phyloP scores from a whole-genome alignment of 1,140 invertebrate genomes.

The Dendroctonus valens region DNA sequence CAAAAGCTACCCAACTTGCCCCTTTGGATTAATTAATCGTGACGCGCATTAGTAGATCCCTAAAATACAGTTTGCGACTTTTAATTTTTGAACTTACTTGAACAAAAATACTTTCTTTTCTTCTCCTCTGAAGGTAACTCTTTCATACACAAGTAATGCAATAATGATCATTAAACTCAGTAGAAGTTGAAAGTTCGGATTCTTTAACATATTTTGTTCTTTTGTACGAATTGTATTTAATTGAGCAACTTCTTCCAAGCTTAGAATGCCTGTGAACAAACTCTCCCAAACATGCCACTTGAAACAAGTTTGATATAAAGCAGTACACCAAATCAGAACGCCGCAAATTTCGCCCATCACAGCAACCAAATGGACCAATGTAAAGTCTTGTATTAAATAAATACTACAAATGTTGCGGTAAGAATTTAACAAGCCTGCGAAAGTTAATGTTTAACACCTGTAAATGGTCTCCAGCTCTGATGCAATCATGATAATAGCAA shows the following conservation, averaged over 20 bases:
- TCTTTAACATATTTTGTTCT: constrained; percentile 15
- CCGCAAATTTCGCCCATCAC: constrained; percentile 23
- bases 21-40: too few species aligned
- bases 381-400: constrained; percentile 4
- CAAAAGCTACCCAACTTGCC: too few species aligned
- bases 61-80: not conserved
- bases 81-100: constrained; percentile 1
- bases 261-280: constrained; percentile 12
- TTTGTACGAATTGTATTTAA: constrained; percentile 4
- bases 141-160: constrained; percentile 14
- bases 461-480: constrained; percentile 11
- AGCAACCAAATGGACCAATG: constrained; percentile 17
- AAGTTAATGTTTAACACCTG: not conserved
- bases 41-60: too few species aligned
- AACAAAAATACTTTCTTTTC: constrained; percentile 21
- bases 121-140: not conserved
- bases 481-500: constrained; percentile 12
- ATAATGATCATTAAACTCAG: constrained; percentile 8
- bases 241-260: constrained; percentile 5
- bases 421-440: not conserved
- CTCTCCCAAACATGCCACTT: constrained; percentile 18
- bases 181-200: constrained; percentile 17
- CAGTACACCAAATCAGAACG: constrained; percentile 20
- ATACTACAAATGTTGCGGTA: constrained; percentile 12
- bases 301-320: constrained; percentile 21